phyloP scores from a whole-genome alignment of 2,113 vertebrate genomes.

The Gallinago media region DNA sequence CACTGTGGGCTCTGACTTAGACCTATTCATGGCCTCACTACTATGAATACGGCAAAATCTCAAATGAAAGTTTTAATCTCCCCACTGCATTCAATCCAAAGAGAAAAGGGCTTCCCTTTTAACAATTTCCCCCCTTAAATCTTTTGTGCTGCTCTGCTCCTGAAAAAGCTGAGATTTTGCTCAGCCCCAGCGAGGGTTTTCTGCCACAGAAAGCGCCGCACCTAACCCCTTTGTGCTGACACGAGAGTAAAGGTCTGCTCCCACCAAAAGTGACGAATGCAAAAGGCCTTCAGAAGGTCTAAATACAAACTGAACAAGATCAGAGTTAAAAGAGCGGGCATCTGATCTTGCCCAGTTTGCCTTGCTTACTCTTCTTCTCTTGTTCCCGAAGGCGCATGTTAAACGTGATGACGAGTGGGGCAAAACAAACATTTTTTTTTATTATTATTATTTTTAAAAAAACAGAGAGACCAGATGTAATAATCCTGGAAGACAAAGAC shows the following conservation, averaged over 20 bases:
- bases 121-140: slow-evolving; percentile 85
- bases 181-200: slow-evolving; percentile 82
- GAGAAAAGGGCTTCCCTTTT: slow-evolving; percentile 89
- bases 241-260: slow-evolving; percentile 64
- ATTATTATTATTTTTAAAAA: neutral
- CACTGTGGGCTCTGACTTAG: slow-evolving; percentile 77
- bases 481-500: neutral
- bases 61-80: slow-evolving; percentile 91
- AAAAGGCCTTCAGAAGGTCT: slow-evolving; percentile 41
- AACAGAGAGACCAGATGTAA: too few species aligned
- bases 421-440: neutral
- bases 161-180: slow-evolving; percentile 84
- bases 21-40: slow-evolving; percentile 77
- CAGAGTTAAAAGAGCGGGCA: slow-evolving; percentile 36
- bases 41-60: slow-evolving; percentile 89
- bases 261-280: slow-evolving; percentile 70
- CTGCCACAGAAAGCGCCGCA: slow-evolving; percentile 77
- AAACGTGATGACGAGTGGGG: fast-evolving
- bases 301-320: slow-evolving; percentile 27
- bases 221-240: slow-evolving; percentile 79
- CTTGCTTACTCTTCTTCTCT: neutral
- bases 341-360: neutral
- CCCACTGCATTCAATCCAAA: slow-evolving; percentile 81
- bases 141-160: slow-evolving; percentile 83
- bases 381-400: neutral